Conservation (phyloP, 2,797 vertebrate species). For the Sebastes glaucus region DNA sequence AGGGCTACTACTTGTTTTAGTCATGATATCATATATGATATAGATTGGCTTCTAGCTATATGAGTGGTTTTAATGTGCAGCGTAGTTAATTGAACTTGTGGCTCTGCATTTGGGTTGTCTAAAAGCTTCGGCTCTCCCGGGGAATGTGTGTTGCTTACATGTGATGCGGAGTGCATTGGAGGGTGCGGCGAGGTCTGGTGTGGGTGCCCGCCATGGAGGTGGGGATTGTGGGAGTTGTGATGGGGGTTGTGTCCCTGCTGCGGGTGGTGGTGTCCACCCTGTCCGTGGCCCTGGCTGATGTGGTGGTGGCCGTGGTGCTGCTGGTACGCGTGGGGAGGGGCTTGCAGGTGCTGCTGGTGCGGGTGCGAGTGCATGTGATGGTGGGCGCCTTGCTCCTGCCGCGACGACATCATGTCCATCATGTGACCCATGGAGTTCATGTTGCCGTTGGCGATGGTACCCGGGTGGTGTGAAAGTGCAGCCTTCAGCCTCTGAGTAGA, state of each 20-base stretch:
- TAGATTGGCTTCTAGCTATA: slow-evolving; percentile 6
- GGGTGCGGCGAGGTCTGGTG: slow-evolving; percentile 96
- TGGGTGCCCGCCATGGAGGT: slow-evolving; percentile 91
- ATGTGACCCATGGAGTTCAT: slow-evolving; percentile 99
- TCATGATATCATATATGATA: slow-evolving; percentile 9
- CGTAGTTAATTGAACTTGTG: slow-evolving; percentile 56
- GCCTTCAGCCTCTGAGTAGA: slow-evolving; percentile 94
- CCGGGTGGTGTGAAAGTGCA: slow-evolving; percentile 94
- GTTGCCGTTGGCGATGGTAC: slow-evolving; percentile 94
- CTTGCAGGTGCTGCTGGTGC: slow-evolving; percentile 92
- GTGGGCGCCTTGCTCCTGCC: slow-evolving; percentile 90
- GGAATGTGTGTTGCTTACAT: slow-evolving; percentile 83
- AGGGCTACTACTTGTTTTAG: slow-evolving; percentile 42
- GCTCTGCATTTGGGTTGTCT: slow-evolving; percentile 21
- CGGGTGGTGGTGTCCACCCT: slow-evolving; percentile 90
- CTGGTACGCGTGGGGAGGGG: slow-evolving; percentile 91
- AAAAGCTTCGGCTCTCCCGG: slow-evolving; percentile 34
- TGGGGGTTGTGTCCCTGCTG: slow-evolving; percentile 89
- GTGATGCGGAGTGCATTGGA: slow-evolving; percentile 92
- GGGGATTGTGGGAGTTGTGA: slow-evolving; percentile 94
- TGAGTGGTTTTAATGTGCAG: slow-evolving; percentile 45
- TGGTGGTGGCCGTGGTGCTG: slow-evolving; percentile 89
- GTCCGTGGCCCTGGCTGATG: slow-evolving; percentile 87
- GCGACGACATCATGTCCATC: slow-evolving; percentile 99
- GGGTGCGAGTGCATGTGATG: slow-evolving; percentile 95